phyloP scores from a whole-genome alignment of 2,113 vertebrate species.

The Gymnobelideus leadbeateri region DNA sequence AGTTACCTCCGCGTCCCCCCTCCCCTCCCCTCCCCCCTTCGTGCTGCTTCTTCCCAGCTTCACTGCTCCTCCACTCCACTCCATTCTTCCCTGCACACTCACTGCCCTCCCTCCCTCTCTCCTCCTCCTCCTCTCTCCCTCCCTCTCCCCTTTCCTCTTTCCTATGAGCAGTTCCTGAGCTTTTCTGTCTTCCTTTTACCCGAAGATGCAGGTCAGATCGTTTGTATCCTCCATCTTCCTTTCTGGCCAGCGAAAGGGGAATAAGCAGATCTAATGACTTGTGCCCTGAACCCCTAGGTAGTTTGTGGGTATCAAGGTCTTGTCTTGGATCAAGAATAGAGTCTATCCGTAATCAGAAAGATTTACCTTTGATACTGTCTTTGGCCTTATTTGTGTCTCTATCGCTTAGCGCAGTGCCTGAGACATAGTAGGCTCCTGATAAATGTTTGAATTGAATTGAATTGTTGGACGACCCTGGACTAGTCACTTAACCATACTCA shows the following conservation, averaged over 20 bases:
- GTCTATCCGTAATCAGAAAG: background rate
- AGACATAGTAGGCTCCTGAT: background rate
- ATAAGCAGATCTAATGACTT: background rate
- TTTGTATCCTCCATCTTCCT: background rate
- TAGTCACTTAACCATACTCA: conserved; percentile 3
- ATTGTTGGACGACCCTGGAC: background rate
- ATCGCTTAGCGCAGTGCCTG: background rate
- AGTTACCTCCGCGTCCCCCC: too few species aligned
- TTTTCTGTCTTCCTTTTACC: background rate
- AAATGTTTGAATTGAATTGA: conserved; percentile 1
- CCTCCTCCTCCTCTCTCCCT: background rate
- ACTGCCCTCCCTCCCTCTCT: too few species aligned
- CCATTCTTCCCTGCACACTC: too few species aligned
- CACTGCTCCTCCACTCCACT: too few species aligned
- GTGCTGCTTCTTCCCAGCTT: too few species aligned
- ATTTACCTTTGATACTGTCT: background rate
- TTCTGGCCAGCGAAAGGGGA: background rate
- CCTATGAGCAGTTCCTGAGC: background rate
- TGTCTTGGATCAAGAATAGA: background rate
- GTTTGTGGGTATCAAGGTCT: background rate
- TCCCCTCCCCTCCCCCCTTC: too few species aligned
- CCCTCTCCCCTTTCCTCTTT: background rate
- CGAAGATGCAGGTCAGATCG: background rate
- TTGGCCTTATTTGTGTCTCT: background rate
- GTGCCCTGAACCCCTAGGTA: background rate